phyloP scores from a whole-genome alignment of 1,140 invertebrate genomes.

The Hyposmocoma kahamanoa region DNA sequence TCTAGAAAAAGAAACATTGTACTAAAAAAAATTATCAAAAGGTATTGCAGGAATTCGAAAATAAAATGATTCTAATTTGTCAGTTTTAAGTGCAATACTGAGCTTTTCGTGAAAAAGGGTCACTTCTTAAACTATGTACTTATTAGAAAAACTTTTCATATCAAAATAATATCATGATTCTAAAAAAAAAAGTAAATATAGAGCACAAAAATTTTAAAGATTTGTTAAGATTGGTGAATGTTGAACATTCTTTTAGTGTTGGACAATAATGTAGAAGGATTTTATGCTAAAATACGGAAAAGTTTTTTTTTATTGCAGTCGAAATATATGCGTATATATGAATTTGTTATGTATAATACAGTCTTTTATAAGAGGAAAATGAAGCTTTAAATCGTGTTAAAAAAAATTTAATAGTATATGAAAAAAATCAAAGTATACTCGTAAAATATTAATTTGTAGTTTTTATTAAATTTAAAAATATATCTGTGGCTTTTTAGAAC shows the following conservation, averaged over 20 bases:
- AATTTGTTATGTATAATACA: slow-evolving; percentile 31
- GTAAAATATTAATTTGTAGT: not conserved
- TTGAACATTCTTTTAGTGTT: slow-evolving; percentile 53
- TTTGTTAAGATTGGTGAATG: slow-evolving; percentile 32
- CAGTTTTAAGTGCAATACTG: too few species aligned
- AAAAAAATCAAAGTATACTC: slow-evolving; percentile 13
- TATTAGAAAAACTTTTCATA: not conserved
- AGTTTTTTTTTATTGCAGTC: slow-evolving; percentile 3
- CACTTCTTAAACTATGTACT: not conserved
- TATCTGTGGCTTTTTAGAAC: not conserved
- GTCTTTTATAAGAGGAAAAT: slow-evolving; percentile 51
- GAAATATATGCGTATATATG: slow-evolving; percentile 20
- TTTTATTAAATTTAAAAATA: not conserved
- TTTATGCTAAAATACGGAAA: not conserved
- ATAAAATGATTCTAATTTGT: too few species aligned
- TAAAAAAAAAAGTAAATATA: not conserved
- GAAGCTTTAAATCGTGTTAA: slow-evolving; percentile 66
- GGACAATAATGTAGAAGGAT: slow-evolving; percentile 63
- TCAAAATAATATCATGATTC: not conserved
- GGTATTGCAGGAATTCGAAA: too few species aligned
- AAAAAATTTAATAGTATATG: slow-evolving; percentile 41
- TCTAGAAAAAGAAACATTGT: too few species aligned
- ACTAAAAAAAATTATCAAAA: too few species aligned
- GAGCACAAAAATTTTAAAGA: slow-evolving; percentile 3
- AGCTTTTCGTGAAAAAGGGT: too few species aligned